Conservation (phyloP, 2,113 vertebrate species). For the Siniperca knerii region DNA sequence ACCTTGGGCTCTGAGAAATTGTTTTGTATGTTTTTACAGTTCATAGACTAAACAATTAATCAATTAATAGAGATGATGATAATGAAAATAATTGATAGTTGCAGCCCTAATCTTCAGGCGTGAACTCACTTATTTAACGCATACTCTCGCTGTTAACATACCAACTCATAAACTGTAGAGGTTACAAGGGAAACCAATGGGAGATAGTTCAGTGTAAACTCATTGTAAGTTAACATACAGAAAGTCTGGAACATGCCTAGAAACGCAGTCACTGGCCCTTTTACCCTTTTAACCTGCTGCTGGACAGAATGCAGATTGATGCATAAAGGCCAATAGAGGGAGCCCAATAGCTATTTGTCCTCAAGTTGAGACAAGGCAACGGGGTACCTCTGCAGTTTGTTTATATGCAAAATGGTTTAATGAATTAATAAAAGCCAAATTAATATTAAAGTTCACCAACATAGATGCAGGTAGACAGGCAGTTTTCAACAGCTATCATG, state of each 20-base stretch:
- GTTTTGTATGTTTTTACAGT: neutral
- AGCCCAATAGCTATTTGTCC: slow-evolving; percentile 77
- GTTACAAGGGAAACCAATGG: neutral
- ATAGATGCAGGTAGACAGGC: neutral
- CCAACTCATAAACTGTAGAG: neutral
- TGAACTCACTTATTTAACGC: neutral
- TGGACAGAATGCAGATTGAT: slow-evolving; percentile 51
- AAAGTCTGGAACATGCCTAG: neutral
- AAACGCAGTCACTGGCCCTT: neutral
- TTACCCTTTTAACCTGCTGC: slow-evolving; percentile 33
- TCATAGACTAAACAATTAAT: neutral
- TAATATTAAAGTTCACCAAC: neutral
- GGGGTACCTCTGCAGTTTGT: slow-evolving; percentile 24
- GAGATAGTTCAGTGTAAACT: neutral
- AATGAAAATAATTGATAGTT: neutral
- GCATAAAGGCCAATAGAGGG: slow-evolving; percentile 79
- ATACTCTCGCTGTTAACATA: neutral
- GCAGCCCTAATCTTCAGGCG: neutral
- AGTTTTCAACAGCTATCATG: neutral
- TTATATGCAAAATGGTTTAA: slow-evolving; percentile 42
- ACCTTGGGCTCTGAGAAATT: neutral
- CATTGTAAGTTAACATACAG: neutral
- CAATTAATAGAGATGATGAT: neutral
- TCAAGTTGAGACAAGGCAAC: slow-evolving; percentile 17
- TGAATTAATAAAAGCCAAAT: slow-evolving; percentile 27